Conservation (phyloP, 2,113 vertebrate genomes). For the Hypocryptadius cinnamomeus region DNA sequence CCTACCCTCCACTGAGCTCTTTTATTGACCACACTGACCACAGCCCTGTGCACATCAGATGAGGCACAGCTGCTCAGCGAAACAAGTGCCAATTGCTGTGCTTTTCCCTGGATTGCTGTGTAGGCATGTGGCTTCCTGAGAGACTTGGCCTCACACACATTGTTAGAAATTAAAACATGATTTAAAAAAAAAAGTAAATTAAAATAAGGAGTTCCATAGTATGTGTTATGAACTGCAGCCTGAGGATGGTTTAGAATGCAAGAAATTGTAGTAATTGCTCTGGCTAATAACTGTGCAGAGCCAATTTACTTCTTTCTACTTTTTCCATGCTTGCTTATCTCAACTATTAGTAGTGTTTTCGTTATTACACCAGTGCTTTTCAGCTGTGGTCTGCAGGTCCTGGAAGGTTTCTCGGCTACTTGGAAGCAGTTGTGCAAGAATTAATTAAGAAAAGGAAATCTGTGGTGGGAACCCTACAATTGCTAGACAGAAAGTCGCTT, state of each 20-base stretch:
- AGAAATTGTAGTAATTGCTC: background rate
- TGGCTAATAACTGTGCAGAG: background rate
- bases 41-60: background rate
- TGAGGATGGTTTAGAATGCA: background rate
- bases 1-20: background rate
- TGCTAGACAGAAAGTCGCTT: background rate
- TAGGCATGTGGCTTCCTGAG: background rate
- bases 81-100: background rate
- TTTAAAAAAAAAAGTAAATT: background rate
- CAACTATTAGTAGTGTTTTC: background rate
- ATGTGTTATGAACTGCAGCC: background rate
- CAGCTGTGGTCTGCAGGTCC: background rate
- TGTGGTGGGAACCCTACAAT: background rate
- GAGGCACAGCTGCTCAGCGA: background rate
- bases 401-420: background rate
- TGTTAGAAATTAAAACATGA: background rate
- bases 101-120: background rate
- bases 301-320: background rate
- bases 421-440: background rate
- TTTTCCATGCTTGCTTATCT: background rate
- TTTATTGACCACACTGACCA: background rate
- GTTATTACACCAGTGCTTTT: background rate
- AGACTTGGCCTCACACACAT: background rate
- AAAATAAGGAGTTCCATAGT: background rate
- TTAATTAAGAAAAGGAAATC: background rate